Conservation (phyloP, 2,888 invertebrate genomes). For the Bibio marci region DNA sequence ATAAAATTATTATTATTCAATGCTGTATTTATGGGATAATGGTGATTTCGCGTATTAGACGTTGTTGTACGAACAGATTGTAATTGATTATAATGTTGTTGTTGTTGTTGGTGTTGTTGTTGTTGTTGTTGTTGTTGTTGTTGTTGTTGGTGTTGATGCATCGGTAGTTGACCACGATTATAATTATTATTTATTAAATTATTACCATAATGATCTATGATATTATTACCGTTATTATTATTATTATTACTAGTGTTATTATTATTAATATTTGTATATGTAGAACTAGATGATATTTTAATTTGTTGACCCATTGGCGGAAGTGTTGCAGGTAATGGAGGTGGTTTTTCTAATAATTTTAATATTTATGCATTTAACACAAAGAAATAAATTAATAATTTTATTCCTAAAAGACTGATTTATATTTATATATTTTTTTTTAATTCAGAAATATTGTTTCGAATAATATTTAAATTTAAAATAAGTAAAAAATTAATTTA, state of each 20-base stretch:
- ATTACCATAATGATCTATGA: neutral
- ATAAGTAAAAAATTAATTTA: no score
- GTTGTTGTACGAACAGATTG: no score
- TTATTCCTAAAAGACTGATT: no score
- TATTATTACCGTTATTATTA: neutral
- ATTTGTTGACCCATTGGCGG: slow-evolving; percentile 22
- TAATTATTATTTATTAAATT: neutral
- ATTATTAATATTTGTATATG: slow-evolving; percentile 6
- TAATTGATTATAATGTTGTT: no score
- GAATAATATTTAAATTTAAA: no score
- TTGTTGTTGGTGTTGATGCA: slow-evolving; percentile 4
- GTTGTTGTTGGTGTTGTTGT: slow-evolving; percentile 9
- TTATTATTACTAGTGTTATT: neutral
- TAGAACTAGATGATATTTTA: slow-evolving; percentile 11
- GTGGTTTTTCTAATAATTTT: slow-evolving; percentile 23
- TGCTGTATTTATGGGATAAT: no score
- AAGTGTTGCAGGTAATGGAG: slow-evolving; percentile 29
- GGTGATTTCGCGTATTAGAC: no score
- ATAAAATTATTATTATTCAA: slow-evolving; percentile 2
- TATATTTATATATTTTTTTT: no score
- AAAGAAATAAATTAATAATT: no score
- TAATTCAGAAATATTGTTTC: no score
- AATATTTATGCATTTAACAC: neutral
- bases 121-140: slow-evolving; percentile 9
- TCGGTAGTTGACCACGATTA: neutral